A percentile compares a stretch with the other conserved stretches of the same genome.
phyloP scores from a whole-genome alignment of 2,797 vertebrate species.

The Falco rusticolus region DNA sequence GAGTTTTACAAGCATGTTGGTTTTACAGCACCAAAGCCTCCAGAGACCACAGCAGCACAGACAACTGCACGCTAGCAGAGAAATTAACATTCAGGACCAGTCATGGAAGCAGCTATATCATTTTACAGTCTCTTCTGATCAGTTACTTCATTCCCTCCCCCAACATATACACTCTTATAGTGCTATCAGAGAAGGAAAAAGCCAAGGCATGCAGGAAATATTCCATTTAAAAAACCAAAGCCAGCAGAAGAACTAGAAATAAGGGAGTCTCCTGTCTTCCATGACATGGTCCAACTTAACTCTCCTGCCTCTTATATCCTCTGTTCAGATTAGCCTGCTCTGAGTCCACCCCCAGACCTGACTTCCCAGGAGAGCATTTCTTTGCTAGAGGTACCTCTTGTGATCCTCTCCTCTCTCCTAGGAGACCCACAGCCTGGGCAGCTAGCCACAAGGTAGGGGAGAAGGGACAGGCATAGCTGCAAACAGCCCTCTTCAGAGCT shows the following conservation, averaged over 20 bases:
- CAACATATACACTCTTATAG: neutral
- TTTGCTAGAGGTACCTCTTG: neutral
- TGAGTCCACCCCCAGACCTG: fast-evolving
- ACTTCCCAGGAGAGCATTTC: neutral
- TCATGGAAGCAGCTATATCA: neutral
- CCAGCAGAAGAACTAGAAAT: neutral
- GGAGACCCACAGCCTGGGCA: neutral
- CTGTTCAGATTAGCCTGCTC: neutral
- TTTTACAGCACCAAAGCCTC: neutral
- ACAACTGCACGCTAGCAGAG: neutral
- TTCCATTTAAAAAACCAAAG: neutral
- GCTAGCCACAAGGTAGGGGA: neutral
- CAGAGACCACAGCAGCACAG: neutral
- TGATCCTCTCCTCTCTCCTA: neutral
- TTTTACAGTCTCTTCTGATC: slow-evolving; percentile 2
- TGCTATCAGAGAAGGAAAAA: neutral
- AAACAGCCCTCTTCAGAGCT: neutral
- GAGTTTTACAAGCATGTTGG: neutral
- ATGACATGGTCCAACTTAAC: neutral
- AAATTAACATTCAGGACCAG: neutral
- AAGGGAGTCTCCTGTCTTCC: neutral
- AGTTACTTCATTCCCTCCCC: neutral
- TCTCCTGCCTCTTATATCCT: neutral
- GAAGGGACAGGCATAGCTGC: neutral
- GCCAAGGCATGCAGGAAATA: neutral